Evolutionary conservation across 2,113 vertebrate genomes (phyloP).

Genomic region (Dryoscopus gambensis): DNA sequence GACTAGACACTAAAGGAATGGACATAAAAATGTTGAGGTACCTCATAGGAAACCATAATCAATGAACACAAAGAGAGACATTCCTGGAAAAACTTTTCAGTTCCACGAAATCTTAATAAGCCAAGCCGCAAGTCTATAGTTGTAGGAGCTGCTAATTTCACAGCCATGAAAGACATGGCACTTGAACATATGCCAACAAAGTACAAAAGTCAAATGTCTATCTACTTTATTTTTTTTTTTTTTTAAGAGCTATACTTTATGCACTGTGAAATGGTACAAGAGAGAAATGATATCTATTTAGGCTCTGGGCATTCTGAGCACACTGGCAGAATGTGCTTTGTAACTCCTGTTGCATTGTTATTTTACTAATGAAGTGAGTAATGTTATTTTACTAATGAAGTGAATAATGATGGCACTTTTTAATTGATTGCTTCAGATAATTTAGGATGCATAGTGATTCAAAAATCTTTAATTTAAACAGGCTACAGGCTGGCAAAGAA

Average conservation of each 20-base stretch:
- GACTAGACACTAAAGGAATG: slow-evolving; percentile 28
- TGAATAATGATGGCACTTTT: not conserved
- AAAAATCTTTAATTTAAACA: not conserved
- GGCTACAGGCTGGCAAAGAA: not conserved
- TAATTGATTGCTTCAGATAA: not conserved
- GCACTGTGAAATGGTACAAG: not conserved
- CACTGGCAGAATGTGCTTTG: not conserved
- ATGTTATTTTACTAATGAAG: not conserved
- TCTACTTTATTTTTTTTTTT: not conserved
- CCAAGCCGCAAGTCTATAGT: slow-evolving; percentile 40
- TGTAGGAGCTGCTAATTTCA: slow-evolving; percentile 22
- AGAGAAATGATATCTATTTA: not conserved
- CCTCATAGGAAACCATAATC: slow-evolving; percentile 55
- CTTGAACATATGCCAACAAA: not conserved
- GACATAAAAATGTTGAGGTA: slow-evolving; percentile 38
- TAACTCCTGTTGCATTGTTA: not conserved
- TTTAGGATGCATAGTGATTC: not conserved
- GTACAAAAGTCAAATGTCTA: not conserved
- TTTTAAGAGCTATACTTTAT: not conserved
- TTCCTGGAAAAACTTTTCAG: slow-evolving; percentile 29
- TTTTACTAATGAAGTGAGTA: not conserved
- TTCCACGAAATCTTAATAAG: not conserved
- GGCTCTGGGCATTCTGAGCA: not conserved
- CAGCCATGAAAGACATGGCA: not conserved
- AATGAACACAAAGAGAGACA: not conserved